These are phyloP conservation scores for Anguilla anguilla DNA, from an alignment of 2,797 vertebrate species.

Conservation along the genomic window DNA sequence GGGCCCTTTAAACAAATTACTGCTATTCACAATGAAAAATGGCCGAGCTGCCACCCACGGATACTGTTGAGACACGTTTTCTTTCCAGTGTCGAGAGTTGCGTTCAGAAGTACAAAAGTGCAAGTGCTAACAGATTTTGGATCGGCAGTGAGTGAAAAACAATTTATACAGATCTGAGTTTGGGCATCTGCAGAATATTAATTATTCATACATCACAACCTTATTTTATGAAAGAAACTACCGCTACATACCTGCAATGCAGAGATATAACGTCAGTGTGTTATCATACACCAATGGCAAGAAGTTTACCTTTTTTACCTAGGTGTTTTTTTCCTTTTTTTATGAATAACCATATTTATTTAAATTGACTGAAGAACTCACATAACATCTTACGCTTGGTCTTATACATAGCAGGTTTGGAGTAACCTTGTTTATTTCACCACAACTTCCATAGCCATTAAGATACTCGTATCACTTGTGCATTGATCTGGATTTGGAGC, in stretches of 20 bases:
- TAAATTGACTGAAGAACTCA: constrained; percentile 41
- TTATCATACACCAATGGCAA: background rate
- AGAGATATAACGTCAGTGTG: background rate
- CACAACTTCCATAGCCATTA: constrained; percentile 66
- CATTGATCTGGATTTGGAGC: constrained; percentile 74
- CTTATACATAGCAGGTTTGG: constrained; percentile 29
- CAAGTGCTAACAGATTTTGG: background rate
- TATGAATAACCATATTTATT: constrained; percentile 31
- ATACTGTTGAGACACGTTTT: constrained; percentile 56
- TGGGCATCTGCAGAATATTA: constrained; percentile 9
- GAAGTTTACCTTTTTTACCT: background rate
- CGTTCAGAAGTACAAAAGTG: constrained; percentile 43
- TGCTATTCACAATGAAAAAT: constrained; percentile 69
- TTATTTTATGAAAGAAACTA: background rate
- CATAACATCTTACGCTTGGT: background rate
- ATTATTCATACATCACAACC: background rate
- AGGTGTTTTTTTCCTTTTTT: background rate
- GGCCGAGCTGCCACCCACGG: constrained; percentile 68
- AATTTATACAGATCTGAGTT: constrained; percentile 4
- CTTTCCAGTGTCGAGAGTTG: constrained; percentile 55
- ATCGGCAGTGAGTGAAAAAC: background rate
- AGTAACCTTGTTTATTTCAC: constrained; percentile 44
- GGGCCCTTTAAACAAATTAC: constrained; percentile 73
- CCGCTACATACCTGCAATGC: background rate
- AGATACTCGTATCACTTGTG: constrained; percentile 83